phyloP scores from a whole-genome alignment of 92 coral and sea anemone genomes.

The Epizoanthus stellaris region DNA sequence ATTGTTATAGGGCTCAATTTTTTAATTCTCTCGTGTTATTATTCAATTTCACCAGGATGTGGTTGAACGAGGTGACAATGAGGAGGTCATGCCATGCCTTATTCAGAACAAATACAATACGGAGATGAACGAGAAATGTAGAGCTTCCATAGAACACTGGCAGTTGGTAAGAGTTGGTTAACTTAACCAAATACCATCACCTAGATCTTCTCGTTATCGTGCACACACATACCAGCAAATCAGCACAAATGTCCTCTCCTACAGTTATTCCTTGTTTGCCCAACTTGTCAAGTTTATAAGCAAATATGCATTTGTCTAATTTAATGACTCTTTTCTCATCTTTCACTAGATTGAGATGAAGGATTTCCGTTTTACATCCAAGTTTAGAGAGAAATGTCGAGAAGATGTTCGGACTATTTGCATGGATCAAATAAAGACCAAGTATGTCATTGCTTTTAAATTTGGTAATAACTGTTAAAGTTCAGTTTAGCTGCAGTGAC shows the following conservation, averaged over 20 bases:
- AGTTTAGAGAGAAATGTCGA: constrained; percentile 86
- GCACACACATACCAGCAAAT: too few species aligned
- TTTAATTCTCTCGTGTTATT: neutral
- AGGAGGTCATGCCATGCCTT: constrained; percentile 90
- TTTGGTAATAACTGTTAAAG: neutral
- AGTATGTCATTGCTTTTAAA: constrained; percentile 63
- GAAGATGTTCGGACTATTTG: constrained; percentile 71
- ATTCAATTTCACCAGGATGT: constrained; percentile 57
- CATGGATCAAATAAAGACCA: constrained; percentile 41
- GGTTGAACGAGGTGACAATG: constrained; percentile 74
- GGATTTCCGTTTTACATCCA: constrained; percentile 82
- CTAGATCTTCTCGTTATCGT: too few species aligned
- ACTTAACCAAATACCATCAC: too few species aligned
- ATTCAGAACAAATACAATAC: constrained; percentile 84
- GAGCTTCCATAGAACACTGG: constrained; percentile 91
- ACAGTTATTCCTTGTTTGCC: neutral
- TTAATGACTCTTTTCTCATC: neutral
- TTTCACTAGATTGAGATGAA: constrained; percentile 81
- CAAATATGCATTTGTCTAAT: neutral
- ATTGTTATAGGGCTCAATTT: neutral
- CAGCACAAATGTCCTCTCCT: too few species aligned
- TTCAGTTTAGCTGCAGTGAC: too few species aligned
- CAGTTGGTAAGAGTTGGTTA: constrained; percentile 76
- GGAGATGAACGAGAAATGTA: constrained; percentile 90
- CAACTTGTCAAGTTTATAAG: neutral